phyloP scores from a whole-genome alignment of 2,113 vertebrate species.

The Meles meles region DNA sequence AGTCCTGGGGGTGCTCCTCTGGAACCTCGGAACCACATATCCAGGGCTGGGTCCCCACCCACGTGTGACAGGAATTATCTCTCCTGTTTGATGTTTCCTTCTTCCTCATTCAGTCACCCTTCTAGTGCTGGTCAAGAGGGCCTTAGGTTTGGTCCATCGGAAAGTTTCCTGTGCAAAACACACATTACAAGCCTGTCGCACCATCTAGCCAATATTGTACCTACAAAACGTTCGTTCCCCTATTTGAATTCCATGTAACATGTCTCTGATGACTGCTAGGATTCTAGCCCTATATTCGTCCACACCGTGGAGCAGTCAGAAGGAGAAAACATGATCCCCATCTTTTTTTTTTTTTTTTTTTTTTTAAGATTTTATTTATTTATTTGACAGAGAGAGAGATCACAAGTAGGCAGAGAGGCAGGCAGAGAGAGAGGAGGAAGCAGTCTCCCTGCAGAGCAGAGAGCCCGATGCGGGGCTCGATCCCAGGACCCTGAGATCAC shows the following conservation, averaged over 20 bases:
- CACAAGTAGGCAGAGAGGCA: too few species aligned
- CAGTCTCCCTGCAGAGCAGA: too few species aligned
- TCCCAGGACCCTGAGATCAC: too few species aligned
- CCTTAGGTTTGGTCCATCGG: not conserved
- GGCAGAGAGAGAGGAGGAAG: too few species aligned
- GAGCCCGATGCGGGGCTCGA: too few species aligned
- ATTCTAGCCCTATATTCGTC: not conserved
- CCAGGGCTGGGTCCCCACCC: not conserved
- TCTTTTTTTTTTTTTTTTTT: too few species aligned
- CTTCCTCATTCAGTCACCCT: not conserved
- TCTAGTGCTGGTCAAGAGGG: not conserved
- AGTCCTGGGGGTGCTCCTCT: not conserved
- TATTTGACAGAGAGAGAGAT: too few species aligned
- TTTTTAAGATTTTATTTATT: too few species aligned
- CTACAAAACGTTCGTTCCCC: not conserved
- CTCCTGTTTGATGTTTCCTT: not conserved
- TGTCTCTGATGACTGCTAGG: not conserved
- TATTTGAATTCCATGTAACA: not conserved
- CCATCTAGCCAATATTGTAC: not conserved
- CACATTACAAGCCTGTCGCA: not conserved
- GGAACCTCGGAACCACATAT: not conserved
- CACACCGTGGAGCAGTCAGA: not conserved
- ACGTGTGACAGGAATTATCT: not conserved
- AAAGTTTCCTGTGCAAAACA: not conserved
- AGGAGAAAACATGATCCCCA: not conserved